A percentile compares a stretch with the other conserved stretches of the same genome.
These are phyloP conservation scores for Micrastur ruficollis DNA, from an alignment of 2,797 vertebrate genomes.

Conservation along the genomic window DNA sequence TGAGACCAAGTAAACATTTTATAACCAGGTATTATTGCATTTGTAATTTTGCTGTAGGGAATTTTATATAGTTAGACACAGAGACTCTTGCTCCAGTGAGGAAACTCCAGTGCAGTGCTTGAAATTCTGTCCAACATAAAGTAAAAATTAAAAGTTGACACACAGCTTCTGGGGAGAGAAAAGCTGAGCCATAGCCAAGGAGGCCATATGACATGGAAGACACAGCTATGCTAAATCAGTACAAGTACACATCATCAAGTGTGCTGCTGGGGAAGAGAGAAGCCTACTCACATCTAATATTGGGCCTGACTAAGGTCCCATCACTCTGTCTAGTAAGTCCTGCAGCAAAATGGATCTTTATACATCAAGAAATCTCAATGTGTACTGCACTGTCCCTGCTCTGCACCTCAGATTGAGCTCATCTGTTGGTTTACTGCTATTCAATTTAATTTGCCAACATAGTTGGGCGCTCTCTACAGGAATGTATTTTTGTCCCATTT, in stretches of 20 bases:
- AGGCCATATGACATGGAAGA: neutral
- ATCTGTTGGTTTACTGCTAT: neutral
- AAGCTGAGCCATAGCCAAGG: neutral
- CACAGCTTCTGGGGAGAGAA: neutral
- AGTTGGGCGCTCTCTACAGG: neutral
- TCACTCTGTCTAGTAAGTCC: neutral
- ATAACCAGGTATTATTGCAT: neutral
- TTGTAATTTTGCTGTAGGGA: neutral
- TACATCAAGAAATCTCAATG: neutral
- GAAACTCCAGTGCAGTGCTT: neutral
- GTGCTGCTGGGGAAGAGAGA: neutral
- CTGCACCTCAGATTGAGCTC: neutral
- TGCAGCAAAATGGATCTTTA: neutral
- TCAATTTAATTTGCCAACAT: neutral
- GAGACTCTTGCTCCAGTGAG: neutral
- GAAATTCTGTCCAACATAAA: neutral
- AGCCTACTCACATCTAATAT: neutral
- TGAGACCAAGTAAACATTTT: neutral
- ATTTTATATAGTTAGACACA: neutral
- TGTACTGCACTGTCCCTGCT: neutral
- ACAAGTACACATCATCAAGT: neutral
- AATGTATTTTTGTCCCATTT: neutral
- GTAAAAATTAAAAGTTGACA: neutral
- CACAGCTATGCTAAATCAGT: neutral
- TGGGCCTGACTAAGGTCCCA: neutral